phyloP scores from a whole-genome alignment of 2,888 invertebrate genomes.

The Mermis nigrescens region DNA sequence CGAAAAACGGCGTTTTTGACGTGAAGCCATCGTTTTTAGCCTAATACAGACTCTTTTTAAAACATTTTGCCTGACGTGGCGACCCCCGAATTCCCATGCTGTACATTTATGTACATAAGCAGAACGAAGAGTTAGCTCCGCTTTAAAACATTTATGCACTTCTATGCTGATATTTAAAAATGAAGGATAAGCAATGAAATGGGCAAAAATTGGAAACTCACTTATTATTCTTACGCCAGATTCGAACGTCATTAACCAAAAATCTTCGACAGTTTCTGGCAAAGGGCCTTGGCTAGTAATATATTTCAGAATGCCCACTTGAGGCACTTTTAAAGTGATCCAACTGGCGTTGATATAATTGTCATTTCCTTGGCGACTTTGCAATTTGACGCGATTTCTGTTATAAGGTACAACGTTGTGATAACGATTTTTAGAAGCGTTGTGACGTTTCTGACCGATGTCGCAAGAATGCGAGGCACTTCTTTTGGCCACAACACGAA shows the following conservation, averaged over 20 bases:
- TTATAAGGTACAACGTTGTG: conserved; percentile 15
- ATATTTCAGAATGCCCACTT: conserved; percentile 1
- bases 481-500: neutral
- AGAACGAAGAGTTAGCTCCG: too few relatives aligned
- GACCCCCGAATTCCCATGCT: too few relatives aligned
- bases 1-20: too few relatives aligned
- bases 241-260: conserved; percentile 14
- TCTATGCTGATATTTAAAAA: too few relatives aligned
- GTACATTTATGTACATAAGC: too few relatives aligned
- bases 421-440: conserved; percentile 12
- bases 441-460: conserved; percentile 1
- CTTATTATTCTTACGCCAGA: too few relatives aligned
- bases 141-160: too few relatives aligned
- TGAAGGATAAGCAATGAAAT: too few relatives aligned
- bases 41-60: too few relatives aligned
- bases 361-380: neutral
- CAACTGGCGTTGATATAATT: conserved; percentile 14
- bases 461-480: neutral
- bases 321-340: conserved; percentile 5
- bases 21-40: too few relatives aligned
- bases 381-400: conserved; percentile 9
- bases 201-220: too few relatives aligned
- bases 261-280: conserved; percentile 10
- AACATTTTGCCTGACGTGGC: too few relatives aligned
- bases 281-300: conserved; percentile 12